These are phyloP conservation scores for Balaeniceps rex DNA, from an alignment of 2,113 vertebrate genomes.

Conservation along the genomic window DNA sequence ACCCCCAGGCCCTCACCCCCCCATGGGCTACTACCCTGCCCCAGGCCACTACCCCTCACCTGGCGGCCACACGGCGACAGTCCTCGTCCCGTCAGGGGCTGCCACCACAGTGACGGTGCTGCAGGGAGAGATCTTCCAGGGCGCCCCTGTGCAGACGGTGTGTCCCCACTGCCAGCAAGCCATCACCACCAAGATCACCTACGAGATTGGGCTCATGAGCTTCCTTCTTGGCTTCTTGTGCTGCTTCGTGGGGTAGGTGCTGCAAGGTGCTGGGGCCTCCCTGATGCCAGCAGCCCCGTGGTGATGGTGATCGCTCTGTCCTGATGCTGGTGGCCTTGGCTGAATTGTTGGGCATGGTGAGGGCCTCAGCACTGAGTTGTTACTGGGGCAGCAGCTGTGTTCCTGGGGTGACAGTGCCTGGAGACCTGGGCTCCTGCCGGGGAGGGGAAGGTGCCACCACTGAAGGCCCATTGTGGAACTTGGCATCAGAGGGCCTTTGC, in stretches of 20 bases:
- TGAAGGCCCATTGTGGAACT: too few species aligned
- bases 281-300: fast-evolving
- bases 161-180: conserved; percentile 98
- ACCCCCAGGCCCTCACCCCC: conserved; percentile 62
- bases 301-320: fast-evolving
- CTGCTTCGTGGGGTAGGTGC: conserved; percentile 93
- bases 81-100: conserved; percentile 85
- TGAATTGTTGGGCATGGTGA: fast-evolving
- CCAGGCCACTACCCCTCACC: conserved; percentile 81
- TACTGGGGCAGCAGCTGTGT: background rate
- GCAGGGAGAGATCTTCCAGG: conserved; percentile 96
- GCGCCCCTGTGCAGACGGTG: conserved; percentile 89
- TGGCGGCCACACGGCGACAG: conserved; percentile 84
- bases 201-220: conserved; percentile 95
- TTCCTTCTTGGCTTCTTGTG: conserved; percentile 96
- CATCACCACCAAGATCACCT: conserved; percentile 92
- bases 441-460: background rate
- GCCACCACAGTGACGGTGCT: conserved; percentile 93
- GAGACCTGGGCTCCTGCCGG: background rate
- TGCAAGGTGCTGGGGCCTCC: background rate
- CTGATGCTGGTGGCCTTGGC: background rate
- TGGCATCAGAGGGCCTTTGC: background rate
- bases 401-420: background rate
- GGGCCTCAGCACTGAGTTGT: background rate
- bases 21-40: conserved; percentile 79